A percentile compares a stretch with the other conserved stretches of the same genome.
These are phyloP conservation scores for Sipha flava DNA, from an alignment of 1,140 invertebrate species.

Conservation along the genomic window DNA sequence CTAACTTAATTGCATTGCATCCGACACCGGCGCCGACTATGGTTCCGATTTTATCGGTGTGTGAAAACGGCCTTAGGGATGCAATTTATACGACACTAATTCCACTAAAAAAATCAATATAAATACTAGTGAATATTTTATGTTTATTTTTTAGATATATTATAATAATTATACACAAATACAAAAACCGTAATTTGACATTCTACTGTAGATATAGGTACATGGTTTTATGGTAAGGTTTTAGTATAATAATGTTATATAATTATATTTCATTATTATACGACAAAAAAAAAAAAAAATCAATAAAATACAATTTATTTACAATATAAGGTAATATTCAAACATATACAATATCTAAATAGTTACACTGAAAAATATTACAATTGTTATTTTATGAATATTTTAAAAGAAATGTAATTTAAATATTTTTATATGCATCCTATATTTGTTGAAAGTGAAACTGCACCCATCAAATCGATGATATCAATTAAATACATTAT, in stretches of 20 bases:
- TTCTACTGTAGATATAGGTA: constrained; percentile 1
- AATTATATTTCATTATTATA: constrained; percentile 20
- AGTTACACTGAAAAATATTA: constrained; percentile 5
- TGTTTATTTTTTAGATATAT: constrained; percentile 11
- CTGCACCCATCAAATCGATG: not conserved
- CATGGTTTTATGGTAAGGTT: constrained; percentile 3
- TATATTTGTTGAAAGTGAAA: not conserved
- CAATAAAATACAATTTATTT: constrained; percentile 23
- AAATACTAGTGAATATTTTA: constrained; percentile 18
- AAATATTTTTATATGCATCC: not conserved
- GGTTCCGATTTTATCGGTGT: too few relatives aligned
- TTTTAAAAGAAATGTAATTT: not conserved
- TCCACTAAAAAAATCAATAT: not conserved
- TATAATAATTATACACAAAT: constrained; percentile 26
- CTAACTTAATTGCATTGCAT: too few relatives aligned
- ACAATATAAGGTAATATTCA: constrained; percentile 7
- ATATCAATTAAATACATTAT: not conserved
- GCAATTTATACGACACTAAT: too few relatives aligned
- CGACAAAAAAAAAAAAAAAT: not conserved
- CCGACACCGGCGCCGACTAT: too few relatives aligned
- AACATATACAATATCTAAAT: constrained; percentile 8
- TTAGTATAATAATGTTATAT: constrained; percentile 4
- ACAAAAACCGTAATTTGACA: constrained; percentile 25
- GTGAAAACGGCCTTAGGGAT: too few relatives aligned
- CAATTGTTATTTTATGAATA: not conserved